Evolutionary conservation across 2,113 vertebrate genomes (phyloP), one percentile per base, ranked within the genome.

Genomic region (Brevimyrus niger): DNA sequence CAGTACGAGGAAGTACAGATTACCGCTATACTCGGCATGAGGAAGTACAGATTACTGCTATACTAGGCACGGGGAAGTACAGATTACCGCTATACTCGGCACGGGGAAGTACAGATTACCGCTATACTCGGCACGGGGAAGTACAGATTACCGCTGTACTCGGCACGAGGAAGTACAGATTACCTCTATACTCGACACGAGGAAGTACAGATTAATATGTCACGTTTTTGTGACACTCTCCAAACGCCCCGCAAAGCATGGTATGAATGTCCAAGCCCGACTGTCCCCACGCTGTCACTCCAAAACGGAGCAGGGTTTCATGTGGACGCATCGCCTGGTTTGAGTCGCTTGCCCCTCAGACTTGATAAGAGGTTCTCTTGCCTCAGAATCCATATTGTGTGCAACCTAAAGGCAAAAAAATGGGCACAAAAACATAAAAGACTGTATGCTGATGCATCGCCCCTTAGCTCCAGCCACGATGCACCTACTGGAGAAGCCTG

Each of bases 401-500:
- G 93, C 93, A 93, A 93, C 95, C 93, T 86, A 89, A 86, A 91
- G 91, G 92, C 91, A 93, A 90, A 93, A 93, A 90, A 50, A 92
- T 7, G 23, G 90, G 13, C 4, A 8, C 89, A 91, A 31, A 92
- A 87, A 46, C 86, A 93, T 90, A 21, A 61, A 46, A 4, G 90
- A 87, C 46, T 89, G 92, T 93, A 92, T 95, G 89, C 93, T 88
- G 91, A 94, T 94, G 93, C 94, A 92, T 94, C 91, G 94, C 93
- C 93, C 90, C 90, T 21, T 91, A 96, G 93, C 94, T 95, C 94
- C 95, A 91, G 50, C 89, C 93, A 95, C 95, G 95, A 96, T 95
- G 94, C 95, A 95, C 93, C 93, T 95, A 76, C 93, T 96, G 94
- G 94, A 95, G 92, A 95, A 95, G 91, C 80, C 94, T 92, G 95